Evolutionary conservation across 2,888 invertebrate species (phyloP), one percentile per base, ranked within the genome.

Genomic region (Deilephila porcellus): DNA sequence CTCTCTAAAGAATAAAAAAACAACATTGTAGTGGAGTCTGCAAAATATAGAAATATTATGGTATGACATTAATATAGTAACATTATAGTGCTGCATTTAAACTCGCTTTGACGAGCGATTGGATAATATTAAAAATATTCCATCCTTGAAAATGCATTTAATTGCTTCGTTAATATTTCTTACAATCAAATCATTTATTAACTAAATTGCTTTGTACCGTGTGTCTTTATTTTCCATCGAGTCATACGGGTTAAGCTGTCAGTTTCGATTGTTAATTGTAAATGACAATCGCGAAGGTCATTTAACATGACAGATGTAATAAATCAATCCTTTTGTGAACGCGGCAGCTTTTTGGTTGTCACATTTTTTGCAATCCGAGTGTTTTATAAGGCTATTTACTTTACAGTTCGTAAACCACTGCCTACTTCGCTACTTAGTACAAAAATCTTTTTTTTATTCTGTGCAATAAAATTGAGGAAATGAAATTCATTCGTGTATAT

Each of bases 231-330:
- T 56, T 56, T 56, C 56, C 19, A 56, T 56, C 56, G 62, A 29
- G 14, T 32, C 32, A 56, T 56, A 56, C 45, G 64, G n/a, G 64
- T 70, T 59, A 5, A 45, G 59, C n/a, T 34, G 20, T 37, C 56
- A 53, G 34, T 59, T 60, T 17, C 62, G 53, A 71, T 62, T 37
- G 63, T 62, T 64, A 64, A 71, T 71, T 62, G 64, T 53, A 62
- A 71, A 45, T 72, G 71, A 64, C 64, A 45, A 45, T n/a, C 45
- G 37, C 7, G 45, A 45, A 64, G 64, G 64, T 64, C 64, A 37
- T 45, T 20, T 20, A 45, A 45, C 45, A 37, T 45, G n/a, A 64
- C 64, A 64, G 20, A 37, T 7, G 4, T 45, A 64, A 64, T 37
- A n/a, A 64, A 45, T 60, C 37, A 64, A 37, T 45, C 64, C 64